Conservation (phyloP, 2,797 vertebrate species). For the Streptopelia turtur region DNA sequence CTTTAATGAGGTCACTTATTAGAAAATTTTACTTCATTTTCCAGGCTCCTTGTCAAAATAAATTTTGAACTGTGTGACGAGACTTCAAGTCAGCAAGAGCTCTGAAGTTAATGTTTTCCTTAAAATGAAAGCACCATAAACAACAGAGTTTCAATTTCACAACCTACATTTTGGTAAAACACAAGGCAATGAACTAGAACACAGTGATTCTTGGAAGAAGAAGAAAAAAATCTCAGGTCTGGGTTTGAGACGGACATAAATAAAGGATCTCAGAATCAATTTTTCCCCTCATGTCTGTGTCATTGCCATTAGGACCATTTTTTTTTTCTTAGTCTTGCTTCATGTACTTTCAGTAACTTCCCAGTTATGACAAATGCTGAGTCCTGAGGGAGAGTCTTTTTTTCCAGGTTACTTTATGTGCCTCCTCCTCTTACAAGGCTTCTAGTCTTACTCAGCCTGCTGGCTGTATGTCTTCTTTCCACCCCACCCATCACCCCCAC, state of each 20-base stretch:
- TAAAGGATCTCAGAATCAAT: background rate
- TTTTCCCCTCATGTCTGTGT: background rate
- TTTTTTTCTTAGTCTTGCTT: background rate
- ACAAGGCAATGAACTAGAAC: background rate
- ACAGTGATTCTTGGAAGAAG: background rate
- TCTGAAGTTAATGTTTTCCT: background rate
- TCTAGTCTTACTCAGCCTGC: background rate
- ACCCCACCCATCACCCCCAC: accelerated
- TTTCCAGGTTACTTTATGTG: background rate
- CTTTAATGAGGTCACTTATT: background rate
- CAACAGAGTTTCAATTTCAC: background rate
- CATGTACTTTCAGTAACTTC: background rate
- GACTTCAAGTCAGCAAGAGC: background rate
- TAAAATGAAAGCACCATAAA: background rate
- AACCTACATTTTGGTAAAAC: background rate
- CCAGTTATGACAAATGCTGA: background rate
- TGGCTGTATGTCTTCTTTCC: background rate
- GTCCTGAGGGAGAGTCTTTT: background rate
- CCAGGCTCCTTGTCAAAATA: background rate
- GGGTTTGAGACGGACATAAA: background rate
- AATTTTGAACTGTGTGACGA: background rate
- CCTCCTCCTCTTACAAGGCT: background rate
- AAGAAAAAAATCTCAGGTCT: background rate
- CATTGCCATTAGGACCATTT: background rate
- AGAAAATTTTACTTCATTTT: background rate